Evolutionary conservation across 2,113 vertebrate species (phyloP), one percentile per base, ranked within the genome.

Genomic region (Elgaria multicarinata): DNA sequence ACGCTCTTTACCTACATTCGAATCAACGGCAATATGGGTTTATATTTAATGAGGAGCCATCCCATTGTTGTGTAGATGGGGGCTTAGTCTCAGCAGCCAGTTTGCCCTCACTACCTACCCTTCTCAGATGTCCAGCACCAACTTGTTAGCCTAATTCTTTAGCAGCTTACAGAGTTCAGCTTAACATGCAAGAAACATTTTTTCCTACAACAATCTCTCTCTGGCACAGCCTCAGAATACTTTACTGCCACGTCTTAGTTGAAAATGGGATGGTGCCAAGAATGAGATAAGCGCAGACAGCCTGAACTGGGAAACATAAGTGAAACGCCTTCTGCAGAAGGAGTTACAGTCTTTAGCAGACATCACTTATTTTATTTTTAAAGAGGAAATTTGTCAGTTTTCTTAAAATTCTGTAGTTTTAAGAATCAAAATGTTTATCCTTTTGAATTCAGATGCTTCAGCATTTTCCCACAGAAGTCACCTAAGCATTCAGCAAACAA

Each of bases 191-290:
- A 96, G 96, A 95, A 96, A 96, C 92, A 84, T 94, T 94, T 96
- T 90, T 89, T 91, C 93, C 96, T 95, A 87, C 94, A 96, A 96
- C 95, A 95, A 97, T 96, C 97, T 95, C 96, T 96, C 95, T 96
- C 91, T 97, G 95, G 97, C 96, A 90, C 90, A 90, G 95, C 90
- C 95, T 94, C 96, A 92, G 95, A 95, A 95, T 97, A 95, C 95
- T 97, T 96, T 95, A 96, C 97, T 97, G 97, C 97, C 97, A 97
- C 97, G 97, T 97, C 95, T 97, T 95, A 96, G 96, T 96, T 95
- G 66, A 93, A 95, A 95, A 96, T 97, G 96, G 97, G 96, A 85
- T 39, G 53, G 91, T 20, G 96, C 97, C 97, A 97, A 94, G 95
- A 92, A 97, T 97, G 97, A 97, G 96, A 97, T 97, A 96, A 97